Evolutionary conservation across 2,113 vertebrate genomes (phyloP), one percentile per base, ranked within the genome.

Genomic region (Cynoglossus semilaevis): DNA sequence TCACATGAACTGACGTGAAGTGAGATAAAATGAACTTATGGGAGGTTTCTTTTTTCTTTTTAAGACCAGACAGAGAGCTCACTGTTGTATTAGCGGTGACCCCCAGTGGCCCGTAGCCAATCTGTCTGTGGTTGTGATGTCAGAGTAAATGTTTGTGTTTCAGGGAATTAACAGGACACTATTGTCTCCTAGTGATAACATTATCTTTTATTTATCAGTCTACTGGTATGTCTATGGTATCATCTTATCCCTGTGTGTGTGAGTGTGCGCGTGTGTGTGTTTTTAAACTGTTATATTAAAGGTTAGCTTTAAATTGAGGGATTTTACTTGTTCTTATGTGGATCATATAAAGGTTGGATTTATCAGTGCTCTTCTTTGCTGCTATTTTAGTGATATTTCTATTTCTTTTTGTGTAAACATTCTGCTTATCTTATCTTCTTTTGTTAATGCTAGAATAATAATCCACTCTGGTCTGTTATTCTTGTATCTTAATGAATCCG

Each of bases 201-300:
- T 40, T 49, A 34, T 53, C 14, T 46, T 59, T 51, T 57, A 22
- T 8, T 4, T 41, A 14, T 58, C 3, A 5, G 57, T 47, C 3
- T 11, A n/a, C 17, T 38, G 9, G 6, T 58, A 36, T 42, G 54
- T 38, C 22, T 42, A 9, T 58, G 56, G 58, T 38, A 10, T 46
- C 44, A 13, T 44, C 18, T 36, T 44, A 8, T 58, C 11, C 6
- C 15, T 7, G 42, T 52, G 14, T 15, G 44, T 4, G 38, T 53
- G 40, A 47, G 14, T 38, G 22, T 35, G 17, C 7, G 1, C 13
- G 9, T 15, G 29, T 17, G 0, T 11, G 15, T 15, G 44, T 4
- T 53, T 15, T 53, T 19, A 11, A 51, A n/a, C 43, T 34, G 0
- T n/a, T n/a, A 36, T 17, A 16, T 34, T 55, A 36, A 36, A 49